phyloP scores from a whole-genome alignment of 2,888 invertebrate genomes.

The Phania funesta region DNA sequence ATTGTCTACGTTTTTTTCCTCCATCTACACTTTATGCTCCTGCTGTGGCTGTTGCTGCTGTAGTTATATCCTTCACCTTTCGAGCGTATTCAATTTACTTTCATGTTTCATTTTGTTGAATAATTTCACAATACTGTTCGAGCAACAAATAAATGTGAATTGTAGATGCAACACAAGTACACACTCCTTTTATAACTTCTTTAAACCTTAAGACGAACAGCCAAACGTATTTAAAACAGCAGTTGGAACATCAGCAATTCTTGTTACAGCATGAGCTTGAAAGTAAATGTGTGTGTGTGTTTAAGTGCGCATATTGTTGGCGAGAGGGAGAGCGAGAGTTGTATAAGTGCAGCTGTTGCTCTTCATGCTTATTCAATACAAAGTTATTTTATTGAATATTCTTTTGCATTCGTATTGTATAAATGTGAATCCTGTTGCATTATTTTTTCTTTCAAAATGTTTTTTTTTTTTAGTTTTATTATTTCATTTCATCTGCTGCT shows the following conservation, averaged over 20 bases:
- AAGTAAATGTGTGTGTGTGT: neutral
- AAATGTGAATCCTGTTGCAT: slow-evolving; percentile 65
- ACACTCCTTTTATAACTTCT: slow-evolving; percentile 11
- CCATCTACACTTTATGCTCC: slow-evolving; percentile 16
- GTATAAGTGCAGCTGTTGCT: slow-evolving; percentile 13
- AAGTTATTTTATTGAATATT: slow-evolving; percentile 66
- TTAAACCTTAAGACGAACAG: neutral
- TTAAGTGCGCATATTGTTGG: neutral
- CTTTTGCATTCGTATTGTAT: slow-evolving; percentile 52
- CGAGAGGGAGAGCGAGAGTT: neutral
- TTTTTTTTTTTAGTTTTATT: slow-evolving; percentile 10
- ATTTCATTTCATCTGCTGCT: slow-evolving; percentile 3
- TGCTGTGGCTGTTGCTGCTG: slow-evolving; percentile 25
- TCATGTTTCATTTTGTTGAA: slow-evolving; percentile 64
- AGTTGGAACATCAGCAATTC: neutral
- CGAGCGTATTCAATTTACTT: slow-evolving; percentile 65
- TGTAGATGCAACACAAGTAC: slow-evolving; percentile 10
- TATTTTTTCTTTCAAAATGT: slow-evolving; percentile 23
- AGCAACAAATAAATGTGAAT: slow-evolving; percentile 42
- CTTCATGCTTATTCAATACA: slow-evolving; percentile 55
- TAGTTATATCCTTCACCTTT: slow-evolving; percentile 59
- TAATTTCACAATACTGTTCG: slow-evolving; percentile 51
- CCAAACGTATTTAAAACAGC: slow-evolving; percentile 5
- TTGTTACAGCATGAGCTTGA: neutral
- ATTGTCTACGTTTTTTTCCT: slow-evolving; percentile 39